phyloP scores from a whole-genome alignment of 2,113 vertebrate genomes.

The Notechis scutatus region DNA sequence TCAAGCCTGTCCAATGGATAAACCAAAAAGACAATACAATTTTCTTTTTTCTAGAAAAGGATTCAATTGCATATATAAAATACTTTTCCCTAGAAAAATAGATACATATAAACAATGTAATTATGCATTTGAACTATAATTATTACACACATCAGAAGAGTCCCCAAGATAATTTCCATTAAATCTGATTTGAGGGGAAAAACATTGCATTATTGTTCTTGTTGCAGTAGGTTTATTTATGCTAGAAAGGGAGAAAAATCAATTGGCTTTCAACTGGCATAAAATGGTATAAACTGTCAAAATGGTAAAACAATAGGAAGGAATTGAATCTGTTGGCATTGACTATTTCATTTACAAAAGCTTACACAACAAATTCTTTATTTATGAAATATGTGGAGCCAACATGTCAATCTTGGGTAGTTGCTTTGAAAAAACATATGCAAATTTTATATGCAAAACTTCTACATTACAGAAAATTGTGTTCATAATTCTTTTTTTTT shows the following conservation, averaged over 20 bases:
- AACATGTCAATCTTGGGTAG: neutral
- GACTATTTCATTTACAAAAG: neutral
- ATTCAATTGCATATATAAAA: constrained; percentile 22
- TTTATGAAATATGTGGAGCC: neutral
- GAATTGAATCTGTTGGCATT: neutral
- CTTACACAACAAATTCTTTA: neutral
- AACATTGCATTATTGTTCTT: constrained; percentile 5
- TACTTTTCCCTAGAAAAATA: neutral
- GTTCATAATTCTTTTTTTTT: neutral
- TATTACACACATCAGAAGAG: neutral
- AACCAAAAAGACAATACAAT: neutral
- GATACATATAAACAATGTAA: neutral
- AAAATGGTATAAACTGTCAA: neutral
- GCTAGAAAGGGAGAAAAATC: neutral
- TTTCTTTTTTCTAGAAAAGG: constrained; percentile 9
- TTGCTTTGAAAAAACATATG: neutral
- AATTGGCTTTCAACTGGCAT: neutral
- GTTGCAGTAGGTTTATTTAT: neutral
- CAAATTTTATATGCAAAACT: neutral
- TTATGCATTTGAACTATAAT: neutral
- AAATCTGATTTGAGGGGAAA: neutral
- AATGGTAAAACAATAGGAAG: neutral
- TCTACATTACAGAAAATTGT: neutral
- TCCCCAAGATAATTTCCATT: neutral
- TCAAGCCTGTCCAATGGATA: neutral